Evolutionary conservation across 2,888 invertebrate genomes (phyloP).

Genomic region (Tachystola acroxantha): DNA sequence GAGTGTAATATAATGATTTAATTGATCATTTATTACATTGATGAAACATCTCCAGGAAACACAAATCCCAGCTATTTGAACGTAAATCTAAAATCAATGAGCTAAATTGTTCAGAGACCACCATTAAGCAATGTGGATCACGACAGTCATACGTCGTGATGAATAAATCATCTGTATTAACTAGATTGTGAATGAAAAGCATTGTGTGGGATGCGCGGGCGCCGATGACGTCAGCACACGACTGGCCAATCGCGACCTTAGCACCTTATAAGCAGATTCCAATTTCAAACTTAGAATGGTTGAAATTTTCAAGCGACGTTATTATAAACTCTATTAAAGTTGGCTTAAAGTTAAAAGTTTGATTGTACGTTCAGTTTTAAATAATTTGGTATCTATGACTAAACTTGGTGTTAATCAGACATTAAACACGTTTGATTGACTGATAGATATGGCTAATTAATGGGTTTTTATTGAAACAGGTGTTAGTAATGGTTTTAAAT

Average conservation of each 20-base stretch:
- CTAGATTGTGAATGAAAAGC: constrained; percentile 38
- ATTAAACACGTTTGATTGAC: constrained; percentile 19
- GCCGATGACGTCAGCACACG: constrained; percentile 47
- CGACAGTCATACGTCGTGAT: constrained; percentile 42
- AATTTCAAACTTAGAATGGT: constrained; percentile 24
- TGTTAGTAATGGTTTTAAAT: background rate
- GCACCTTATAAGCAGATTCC: constrained; percentile 32
- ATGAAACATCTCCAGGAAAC: background rate
- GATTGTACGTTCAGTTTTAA: constrained; percentile 8
- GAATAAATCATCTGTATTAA: constrained; percentile 55
- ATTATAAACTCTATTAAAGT: background rate
- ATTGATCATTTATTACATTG: no score
- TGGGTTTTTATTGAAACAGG: constrained; percentile 18
- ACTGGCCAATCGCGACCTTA: constrained; percentile 32
- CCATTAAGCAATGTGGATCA: constrained; percentile 40
- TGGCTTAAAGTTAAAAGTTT: background rate
- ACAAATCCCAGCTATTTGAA: constrained; percentile 5
- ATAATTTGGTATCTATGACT: constrained; percentile 23
- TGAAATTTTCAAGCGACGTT: background rate
- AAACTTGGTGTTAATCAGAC: constrained; percentile 23
- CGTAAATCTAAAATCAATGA: constrained; percentile 11
- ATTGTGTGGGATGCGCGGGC: constrained; percentile 58
- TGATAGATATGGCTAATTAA: constrained; percentile 24
- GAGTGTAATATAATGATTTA: no score
- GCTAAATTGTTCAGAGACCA: constrained; percentile 21